Percentiles rank a stretch among this genome's conserved stretches.
These are phyloP conservation scores for Dipodomys ordii DNA, from an alignment of 2,113 vertebrate genomes.

Conservation along the genomic window DNA sequence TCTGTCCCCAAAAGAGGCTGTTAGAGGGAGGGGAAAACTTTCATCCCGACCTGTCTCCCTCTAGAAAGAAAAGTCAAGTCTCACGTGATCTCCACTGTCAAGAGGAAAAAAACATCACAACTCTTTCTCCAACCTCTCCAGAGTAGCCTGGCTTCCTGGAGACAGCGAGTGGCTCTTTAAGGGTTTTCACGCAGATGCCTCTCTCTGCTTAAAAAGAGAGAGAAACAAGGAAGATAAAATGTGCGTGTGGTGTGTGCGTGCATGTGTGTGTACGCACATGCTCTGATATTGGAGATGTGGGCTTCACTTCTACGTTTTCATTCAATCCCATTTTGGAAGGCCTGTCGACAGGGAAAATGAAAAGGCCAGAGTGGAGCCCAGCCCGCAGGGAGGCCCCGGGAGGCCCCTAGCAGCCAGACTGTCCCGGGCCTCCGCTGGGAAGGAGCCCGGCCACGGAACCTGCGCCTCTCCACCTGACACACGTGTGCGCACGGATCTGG, in stretches of 20 bases:
- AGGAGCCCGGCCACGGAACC: too few relatives aligned
- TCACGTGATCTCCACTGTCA: background rate
- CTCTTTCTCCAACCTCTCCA: too few relatives aligned
- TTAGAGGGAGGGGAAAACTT: background rate
- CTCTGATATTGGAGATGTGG: background rate
- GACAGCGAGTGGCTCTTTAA: constrained; percentile 26
- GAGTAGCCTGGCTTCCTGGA: background rate
- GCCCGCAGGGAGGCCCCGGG: too few relatives aligned
- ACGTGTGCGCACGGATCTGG: background rate
- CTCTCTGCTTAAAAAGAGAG: background rate
- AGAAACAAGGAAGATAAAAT: too few relatives aligned
- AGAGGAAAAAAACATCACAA: background rate
- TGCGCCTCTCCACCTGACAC: background rate
- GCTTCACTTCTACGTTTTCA: constrained; percentile 49
- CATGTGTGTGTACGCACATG: background rate
- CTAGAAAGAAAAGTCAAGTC: background rate
- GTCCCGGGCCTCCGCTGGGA: too few relatives aligned
- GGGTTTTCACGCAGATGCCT: background rate
- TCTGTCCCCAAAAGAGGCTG: constrained; percentile 35
- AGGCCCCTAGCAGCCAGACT: too few relatives aligned
- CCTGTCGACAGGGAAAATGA: constrained; percentile 45
- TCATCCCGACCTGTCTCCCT: background rate
- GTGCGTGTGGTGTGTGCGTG: background rate
- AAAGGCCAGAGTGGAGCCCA: too few relatives aligned
- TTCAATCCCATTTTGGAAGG: constrained; percentile 70